Base-by-base conservation (phyloP, 2,888 invertebrate genomes). In the Mactromeris polynyma region DNA sequence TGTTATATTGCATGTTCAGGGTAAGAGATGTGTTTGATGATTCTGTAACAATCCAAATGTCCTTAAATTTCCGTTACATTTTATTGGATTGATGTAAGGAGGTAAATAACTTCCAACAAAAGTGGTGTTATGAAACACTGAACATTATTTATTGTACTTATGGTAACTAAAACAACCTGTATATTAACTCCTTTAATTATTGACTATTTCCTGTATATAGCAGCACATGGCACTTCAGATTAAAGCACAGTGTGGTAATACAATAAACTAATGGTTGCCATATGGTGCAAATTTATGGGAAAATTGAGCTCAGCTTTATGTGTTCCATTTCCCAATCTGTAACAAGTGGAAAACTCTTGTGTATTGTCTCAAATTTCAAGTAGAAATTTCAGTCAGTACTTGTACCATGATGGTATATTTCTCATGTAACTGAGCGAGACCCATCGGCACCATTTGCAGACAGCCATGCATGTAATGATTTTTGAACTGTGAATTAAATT, bases 271-370 rank as follows among this genome's bases (percentile, higher is more conserved):
- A 83, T 83, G 19, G 31, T 38, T 42, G 40, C 82, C 82, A 83
- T 64, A 83, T 83, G 82, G 69, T 83, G 69, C 64, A 26, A 64
- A n/a, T 83, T 83, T 38, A 83, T 83, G 64, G 36, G 81, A 81
- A 81, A 81, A 54, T 73, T 73, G 73, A 73, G 73, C 73, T 73
- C n/a, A 73, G 36, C 73, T 36, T 36, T 69, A 26, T 73, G 17
- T 9, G 73, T 73, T 33, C 36, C 19, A 36, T 73, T 73, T 73
- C 73, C 36, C 26, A 73, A 33, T 73, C 36, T 73, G 36, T 33
- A 73, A 73, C 73, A 73, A 73, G 73, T 73, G 73, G 73, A 36
- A 73, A 73, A 33, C 73, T 73, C 73, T 73, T 9, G 33, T 17
- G 36, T 26, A 73, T 73, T 73, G 73, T 73, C 73, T 73, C 73